A percentile compares a stretch with the other conserved stretches of the same genome.
Evolutionary conservation across 2,797 vertebrate genomes (phyloP).

Genomic region (Benthosema pterotum): DNA sequence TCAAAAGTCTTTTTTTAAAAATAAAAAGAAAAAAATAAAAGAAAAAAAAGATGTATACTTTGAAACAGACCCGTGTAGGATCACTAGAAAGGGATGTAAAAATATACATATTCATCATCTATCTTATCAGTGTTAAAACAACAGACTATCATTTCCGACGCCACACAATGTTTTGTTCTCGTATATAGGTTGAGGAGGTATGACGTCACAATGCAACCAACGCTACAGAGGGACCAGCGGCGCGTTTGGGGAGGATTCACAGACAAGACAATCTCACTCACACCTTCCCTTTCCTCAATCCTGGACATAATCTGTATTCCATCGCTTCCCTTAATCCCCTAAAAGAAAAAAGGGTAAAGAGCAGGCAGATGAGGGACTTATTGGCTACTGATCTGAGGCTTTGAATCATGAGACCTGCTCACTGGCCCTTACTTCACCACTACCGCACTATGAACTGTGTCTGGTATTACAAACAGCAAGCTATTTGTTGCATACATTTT

Average conservation of each 20-base stretch:
- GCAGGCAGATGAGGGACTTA: conserved; percentile 10
- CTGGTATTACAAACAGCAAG: too few species aligned
- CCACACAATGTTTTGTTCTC: conserved; percentile 71
- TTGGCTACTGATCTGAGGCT: conserved; percentile 21
- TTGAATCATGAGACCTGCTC: conserved; percentile 71
- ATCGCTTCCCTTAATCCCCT: conserved; percentile 48
- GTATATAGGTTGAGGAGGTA: conserved; percentile 62
- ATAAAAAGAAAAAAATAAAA: conserved; percentile 40
- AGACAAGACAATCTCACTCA: conserved; percentile 54
- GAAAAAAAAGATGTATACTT: conserved; percentile 34
- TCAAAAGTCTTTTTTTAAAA: conserved; percentile 85
- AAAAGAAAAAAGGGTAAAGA: neutral
- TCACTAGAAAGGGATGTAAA: conserved; percentile 80
- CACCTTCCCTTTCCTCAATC: conserved; percentile 50
- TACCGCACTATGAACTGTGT: too few species aligned
- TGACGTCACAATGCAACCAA: conserved; percentile 66
- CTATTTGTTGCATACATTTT: too few species aligned
- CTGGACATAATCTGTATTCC: conserved; percentile 59
- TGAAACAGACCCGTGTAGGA: conserved; percentile 69
- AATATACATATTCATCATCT: conserved; percentile 61
- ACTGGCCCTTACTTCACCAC: conserved; percentile 33
- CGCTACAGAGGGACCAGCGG: conserved; percentile 66
- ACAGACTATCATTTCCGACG: conserved; percentile 68
- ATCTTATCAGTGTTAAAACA: conserved; percentile 79
- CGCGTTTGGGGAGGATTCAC: conserved; percentile 53